Evolutionary conservation across 2,797 vertebrate species (phyloP), one percentile per base, ranked within the genome.

Genomic region (Oreochromis mossambicus): DNA sequence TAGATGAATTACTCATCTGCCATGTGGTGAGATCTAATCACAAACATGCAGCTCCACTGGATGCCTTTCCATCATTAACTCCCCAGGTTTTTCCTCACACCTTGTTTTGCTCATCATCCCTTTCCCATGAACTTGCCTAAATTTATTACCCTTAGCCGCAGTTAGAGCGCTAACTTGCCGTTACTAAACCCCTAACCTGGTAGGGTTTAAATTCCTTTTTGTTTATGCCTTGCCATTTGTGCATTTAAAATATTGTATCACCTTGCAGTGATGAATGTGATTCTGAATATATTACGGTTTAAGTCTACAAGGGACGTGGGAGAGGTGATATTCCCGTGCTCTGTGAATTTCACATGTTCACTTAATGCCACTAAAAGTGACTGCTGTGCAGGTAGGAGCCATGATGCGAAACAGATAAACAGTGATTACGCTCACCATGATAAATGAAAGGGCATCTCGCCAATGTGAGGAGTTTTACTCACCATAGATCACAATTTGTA

Each of bases 401-500:
- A 88, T 91, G 90, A 93, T 95, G 92, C 81, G 88, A 94, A 95
- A 91, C 89, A 94, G 92, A 95, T 95, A 95, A 95, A 95, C 94
- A 95, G 89, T 95, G 92, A 94, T 95, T 95, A 95, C 76, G 6
- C 86, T 93, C 89, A 88, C 87, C 6, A 75, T 93, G 94, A 95
- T 93, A 94, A 95, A 96, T 96, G 94, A 91, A 93, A 91, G 92
- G 92, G 92, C 91, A 91, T 56, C 83, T 87, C 36, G 83, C 92
- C 92, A 93, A 86, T 84, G 94, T 88, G 91, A 91, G 89, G 88
- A 92, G 87, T 94, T 95, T 94, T 91, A 91, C 89, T 92, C 85
- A 85, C 92, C 92, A 95, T 95, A 93, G 92, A 96, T 95, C 94
- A 95, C 94, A 95, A 93, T 96, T 95, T 95, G 93, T 88, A 89